Conservation (phyloP, 2,888 invertebrate genomes). For the Crepidodera aurea region DNA sequence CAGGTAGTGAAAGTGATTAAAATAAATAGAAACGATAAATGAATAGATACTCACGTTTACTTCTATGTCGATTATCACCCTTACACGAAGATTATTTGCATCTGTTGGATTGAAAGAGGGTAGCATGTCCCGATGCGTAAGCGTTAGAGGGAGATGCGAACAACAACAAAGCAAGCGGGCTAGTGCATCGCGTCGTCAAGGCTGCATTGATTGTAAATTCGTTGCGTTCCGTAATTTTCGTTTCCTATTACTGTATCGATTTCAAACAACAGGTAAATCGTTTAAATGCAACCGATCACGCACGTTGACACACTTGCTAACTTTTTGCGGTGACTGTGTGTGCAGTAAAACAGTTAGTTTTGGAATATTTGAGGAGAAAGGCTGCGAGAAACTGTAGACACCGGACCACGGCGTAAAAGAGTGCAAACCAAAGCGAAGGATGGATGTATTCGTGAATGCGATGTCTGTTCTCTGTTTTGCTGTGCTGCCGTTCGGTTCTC, state of each 20-base stretch:
- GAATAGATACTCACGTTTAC: slow-evolving; percentile 1
- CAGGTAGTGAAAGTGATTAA: slow-evolving; percentile 23
- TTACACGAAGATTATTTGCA: background rate
- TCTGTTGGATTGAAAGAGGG: slow-evolving; percentile 1
- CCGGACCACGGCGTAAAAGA: background rate
- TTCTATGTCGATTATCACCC: background rate
- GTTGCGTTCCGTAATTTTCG: slow-evolving; percentile 1
- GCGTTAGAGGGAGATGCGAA: slow-evolving; percentile 12
- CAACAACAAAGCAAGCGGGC: slow-evolving; percentile 20
- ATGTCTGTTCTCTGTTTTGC: background rate
- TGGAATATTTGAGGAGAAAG: slow-evolving; percentile 24
- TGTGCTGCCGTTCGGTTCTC: background rate
- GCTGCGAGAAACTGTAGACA: background rate
- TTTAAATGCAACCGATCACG: slow-evolving; percentile 12
- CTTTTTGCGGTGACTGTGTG: background rate
- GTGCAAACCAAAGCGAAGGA: slow-evolving; percentile 10
- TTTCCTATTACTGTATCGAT: slow-evolving; percentile 12
- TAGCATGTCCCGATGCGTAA: background rate
- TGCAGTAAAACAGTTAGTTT: slow-evolving; percentile 15
- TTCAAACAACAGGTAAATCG: slow-evolving; percentile 20
- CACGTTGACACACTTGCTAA: slow-evolving; percentile 24
- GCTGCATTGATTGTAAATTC: slow-evolving; percentile 7
- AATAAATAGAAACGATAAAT: background rate
- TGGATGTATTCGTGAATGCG: slow-evolving; percentile 15
- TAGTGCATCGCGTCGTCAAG: slow-evolving; percentile 20